These are phyloP conservation scores for Desmophyllum pertusum DNA, from an alignment of 92 coral and sea anemone genomes.

Conservation along the genomic window DNA sequence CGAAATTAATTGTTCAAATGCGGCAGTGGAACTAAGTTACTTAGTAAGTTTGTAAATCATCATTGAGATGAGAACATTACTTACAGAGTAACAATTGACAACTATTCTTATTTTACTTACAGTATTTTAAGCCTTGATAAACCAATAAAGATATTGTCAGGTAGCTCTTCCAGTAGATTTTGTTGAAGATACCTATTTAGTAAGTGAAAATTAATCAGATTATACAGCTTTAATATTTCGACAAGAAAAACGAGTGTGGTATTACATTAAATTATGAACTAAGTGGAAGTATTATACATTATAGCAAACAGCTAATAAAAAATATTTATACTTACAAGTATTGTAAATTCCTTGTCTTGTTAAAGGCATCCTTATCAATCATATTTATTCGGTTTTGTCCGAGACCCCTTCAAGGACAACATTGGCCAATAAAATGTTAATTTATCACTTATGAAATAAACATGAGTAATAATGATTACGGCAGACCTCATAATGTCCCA, in stretches of 20 bases:
- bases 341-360: conserved; percentile 46
- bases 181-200: conserved; percentile 11
- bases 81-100: background rate
- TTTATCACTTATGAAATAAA: background rate
- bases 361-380: conserved; percentile 52
- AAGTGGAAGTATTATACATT: background rate
- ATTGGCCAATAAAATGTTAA: background rate
- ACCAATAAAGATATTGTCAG: conserved; percentile 1
- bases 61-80: too few relatives aligned
- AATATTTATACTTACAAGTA: conserved; percentile 54
- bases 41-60: too few relatives aligned
- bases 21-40: too few relatives aligned
- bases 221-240: too few relatives aligned
- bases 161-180: conserved; percentile 8
- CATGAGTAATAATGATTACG: background rate
- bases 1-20: too few relatives aligned
- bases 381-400: conserved; percentile 54
- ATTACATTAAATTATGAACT: too few relatives aligned
- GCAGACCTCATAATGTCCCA: background rate
- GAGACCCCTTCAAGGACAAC: conserved; percentile 53
- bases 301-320: background rate
- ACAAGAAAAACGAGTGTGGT: too few relatives aligned
- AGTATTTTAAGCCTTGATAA: conserved; percentile 30
- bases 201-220: background rate
- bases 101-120: background rate